phyloP scores from a whole-genome alignment of 2,888 invertebrate genomes.

The Synanthedon tipuliformis region DNA sequence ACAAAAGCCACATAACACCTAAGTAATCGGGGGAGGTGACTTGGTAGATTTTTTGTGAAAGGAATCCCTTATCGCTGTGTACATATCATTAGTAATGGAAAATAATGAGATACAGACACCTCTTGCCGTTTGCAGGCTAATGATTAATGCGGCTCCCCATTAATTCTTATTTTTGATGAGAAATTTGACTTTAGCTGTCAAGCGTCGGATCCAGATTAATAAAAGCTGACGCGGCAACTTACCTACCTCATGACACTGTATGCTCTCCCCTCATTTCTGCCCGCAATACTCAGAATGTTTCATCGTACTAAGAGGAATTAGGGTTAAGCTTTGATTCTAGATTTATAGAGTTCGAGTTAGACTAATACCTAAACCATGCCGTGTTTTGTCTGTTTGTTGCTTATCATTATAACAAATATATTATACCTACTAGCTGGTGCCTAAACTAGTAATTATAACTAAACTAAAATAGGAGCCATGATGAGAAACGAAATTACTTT shows the following conservation, averaged over 20 bases:
- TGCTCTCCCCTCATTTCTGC: no score
- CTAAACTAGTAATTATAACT: no score
- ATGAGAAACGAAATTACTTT: no score
- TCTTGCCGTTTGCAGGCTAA: constrained; percentile 66
- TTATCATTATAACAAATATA: no score
- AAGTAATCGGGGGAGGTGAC: constrained; percentile 44
- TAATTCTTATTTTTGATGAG: constrained; percentile 71
- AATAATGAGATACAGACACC: constrained; percentile 70
- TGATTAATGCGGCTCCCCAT: constrained; percentile 68
- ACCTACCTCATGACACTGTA: constrained; percentile 34
- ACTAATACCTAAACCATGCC: no score
- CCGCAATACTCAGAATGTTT: no score
- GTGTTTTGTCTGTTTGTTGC: no score
- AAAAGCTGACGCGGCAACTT: constrained; percentile 66
- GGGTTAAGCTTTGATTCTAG: no score
- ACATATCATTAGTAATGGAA: constrained; percentile 71
- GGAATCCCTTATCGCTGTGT: constrained; percentile 57
- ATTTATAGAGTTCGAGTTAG: no score
- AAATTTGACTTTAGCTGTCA: constrained; percentile 69
- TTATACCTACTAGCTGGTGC: no score
- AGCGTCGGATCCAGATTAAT: constrained; percentile 66
- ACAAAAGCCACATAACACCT: constrained; percentile 13
- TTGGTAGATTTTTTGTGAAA: constrained; percentile 44
- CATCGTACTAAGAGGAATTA: no score
- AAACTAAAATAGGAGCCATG: no score